Evolutionary conservation across 2,113 vertebrate species (phyloP).

Genomic region (Glaucidium brasilianum): DNA sequence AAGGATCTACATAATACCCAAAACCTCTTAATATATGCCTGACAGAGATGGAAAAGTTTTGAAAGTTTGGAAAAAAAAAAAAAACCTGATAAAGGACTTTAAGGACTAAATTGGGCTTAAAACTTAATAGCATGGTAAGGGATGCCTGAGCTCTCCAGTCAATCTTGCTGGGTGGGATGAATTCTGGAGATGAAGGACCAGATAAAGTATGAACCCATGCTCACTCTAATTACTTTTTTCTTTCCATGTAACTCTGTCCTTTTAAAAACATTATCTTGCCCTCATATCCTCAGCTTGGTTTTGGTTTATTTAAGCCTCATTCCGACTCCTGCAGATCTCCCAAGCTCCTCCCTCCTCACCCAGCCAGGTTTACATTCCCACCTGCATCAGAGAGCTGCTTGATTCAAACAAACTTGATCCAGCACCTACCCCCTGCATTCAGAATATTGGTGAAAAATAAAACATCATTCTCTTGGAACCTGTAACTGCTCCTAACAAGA

Average conservation of each 20-base stretch:
- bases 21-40: not conserved
- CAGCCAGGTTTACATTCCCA: not conserved
- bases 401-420: not conserved
- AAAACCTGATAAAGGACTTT: not conserved
- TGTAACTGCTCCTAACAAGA: not conserved
- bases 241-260: not conserved
- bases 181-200: not conserved
- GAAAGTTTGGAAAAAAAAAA: not conserved
- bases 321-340: not conserved
- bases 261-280: not conserved
- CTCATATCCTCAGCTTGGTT: not conserved
- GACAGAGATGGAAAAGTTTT: not conserved
- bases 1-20: not conserved
- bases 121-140: not conserved
- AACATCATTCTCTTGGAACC: not conserved
- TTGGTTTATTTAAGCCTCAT: not conserved
- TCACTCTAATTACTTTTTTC: not conserved
- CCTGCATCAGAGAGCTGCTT: not conserved
- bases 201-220: not conserved
- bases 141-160: not conserved
- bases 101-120: not conserved
- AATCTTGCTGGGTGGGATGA: not conserved
- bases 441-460: not conserved
- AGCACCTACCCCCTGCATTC: fast-evolving
- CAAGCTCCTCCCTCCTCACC: not conserved